Conservation (phyloP, 2,113 vertebrate species). For the Podarcis muralis region DNA sequence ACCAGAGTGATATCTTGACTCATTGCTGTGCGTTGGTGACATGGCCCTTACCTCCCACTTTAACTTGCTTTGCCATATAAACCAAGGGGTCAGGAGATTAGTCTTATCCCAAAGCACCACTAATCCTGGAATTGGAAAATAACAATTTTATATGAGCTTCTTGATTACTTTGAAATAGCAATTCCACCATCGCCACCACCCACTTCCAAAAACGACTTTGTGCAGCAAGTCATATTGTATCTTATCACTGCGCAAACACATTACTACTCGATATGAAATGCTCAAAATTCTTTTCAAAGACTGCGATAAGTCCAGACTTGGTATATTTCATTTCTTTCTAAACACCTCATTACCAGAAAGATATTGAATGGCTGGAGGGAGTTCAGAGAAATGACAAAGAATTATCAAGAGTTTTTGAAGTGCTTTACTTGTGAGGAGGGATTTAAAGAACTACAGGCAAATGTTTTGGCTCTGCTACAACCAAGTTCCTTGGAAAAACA, state of each 20-base stretch:
- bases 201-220: background rate
- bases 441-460: constrained; percentile 10
- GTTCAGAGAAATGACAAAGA: constrained; percentile 29
- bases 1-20: background rate
- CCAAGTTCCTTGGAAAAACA: background rate
- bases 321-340: constrained; percentile 26
- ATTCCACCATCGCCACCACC: background rate
- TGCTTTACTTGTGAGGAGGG: constrained; percentile 4
- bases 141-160: background rate
- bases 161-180: background rate
- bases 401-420: constrained; percentile 16
- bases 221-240: background rate
- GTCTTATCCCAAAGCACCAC: background rate
- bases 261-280: constrained; percentile 3
- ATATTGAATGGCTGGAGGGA: constrained; percentile 21
- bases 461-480: constrained; percentile 15
- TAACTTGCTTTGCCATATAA: background rate
- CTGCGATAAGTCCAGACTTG: constrained; percentile 16
- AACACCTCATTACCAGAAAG: constrained; percentile 13
- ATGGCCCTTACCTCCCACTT: background rate
- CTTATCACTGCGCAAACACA: constrained; percentile 15
- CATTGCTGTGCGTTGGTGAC: background rate
- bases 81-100: background rate
- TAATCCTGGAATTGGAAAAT: background rate
- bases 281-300: constrained; percentile 4